These are phyloP conservation scores for Oligia latruncula DNA, from an alignment of 2,888 invertebrate species.

Conservation along the genomic window DNA sequence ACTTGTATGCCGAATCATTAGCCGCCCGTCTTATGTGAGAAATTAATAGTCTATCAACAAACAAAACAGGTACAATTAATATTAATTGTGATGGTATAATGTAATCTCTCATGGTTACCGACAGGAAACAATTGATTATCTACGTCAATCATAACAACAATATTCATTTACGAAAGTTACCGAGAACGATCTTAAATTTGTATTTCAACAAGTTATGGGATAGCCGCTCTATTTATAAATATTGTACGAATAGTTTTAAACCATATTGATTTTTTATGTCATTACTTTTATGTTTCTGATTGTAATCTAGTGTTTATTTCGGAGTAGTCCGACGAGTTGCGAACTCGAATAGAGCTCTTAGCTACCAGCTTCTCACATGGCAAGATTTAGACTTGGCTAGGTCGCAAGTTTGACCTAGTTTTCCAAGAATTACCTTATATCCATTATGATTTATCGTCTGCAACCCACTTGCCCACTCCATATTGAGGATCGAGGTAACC, in stretches of 20 bases:
- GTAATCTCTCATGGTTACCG: constrained; percentile 17
- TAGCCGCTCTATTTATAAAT: background rate
- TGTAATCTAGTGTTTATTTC: background rate
- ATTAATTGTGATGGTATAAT: constrained; percentile 19
- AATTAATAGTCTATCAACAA: background rate
- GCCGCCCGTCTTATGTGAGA: background rate
- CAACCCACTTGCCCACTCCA: background rate
- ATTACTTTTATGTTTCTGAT: background rate
- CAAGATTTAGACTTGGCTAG: background rate
- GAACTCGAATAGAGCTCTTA: background rate
- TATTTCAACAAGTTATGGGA: background rate
- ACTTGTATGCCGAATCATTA: constrained; percentile 10
- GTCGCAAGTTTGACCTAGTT: too few relatives aligned
- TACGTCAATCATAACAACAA: background rate
- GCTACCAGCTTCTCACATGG: background rate
- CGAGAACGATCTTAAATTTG: constrained; percentile 8
- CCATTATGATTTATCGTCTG: background rate
- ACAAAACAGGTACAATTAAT: constrained; percentile 11
- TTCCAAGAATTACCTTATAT: background rate
- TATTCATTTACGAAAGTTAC: constrained; percentile 12
- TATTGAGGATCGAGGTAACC: background rate
- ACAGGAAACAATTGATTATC: constrained; percentile 22
- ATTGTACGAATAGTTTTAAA: background rate
- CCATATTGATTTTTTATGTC: background rate
- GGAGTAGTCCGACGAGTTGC: too few relatives aligned